Evolutionary conservation across 2,888 invertebrate genomes (phyloP), one percentile per base, ranked within the genome.

Genomic region (Taphrorychus bicolor): DNA sequence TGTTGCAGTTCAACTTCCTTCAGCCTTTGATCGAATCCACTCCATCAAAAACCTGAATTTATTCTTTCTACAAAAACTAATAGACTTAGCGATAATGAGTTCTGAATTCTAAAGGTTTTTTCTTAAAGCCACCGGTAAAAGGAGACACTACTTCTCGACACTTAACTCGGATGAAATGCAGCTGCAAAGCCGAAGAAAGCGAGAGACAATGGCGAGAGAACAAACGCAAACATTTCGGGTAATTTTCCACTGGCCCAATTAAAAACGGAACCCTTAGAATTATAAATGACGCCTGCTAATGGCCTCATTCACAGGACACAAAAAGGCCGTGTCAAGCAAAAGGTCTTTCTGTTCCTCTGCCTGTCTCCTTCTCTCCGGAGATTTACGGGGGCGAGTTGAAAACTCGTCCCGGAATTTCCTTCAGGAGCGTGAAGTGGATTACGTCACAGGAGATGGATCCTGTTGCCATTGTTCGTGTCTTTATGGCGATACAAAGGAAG

Each of bases 281-380:
- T 67, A 67, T 67, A 67, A 67, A 67, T 67, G 61, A 22, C 61
- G 42, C 51, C 45, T 19, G 59, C 59, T 68, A 68, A 68, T 68
- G 63, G 63, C 41, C 63, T 48, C 56, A 68, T 68, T 68, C 59
- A 53, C 42, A 24, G 49, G 54, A 68, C 68, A 68, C 68, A 56
- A 68, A 68, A 58, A 62, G 62, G 41, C 24, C 67, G 51, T 53
- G 67, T 62, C 58, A 62, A 61, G 53, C 62, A 62, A 68, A 63
- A 45, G 42, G 45, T 17, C 45, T 45, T 45, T 45, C 45, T 45
- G 45, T 45, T 32, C 32, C 32, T 32, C 32, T 32, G n/a, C 51
- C 62, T 53, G 51, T 67, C 51, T 53, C 59, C 51, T 51, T 42
- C 49, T 48, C 32, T 58, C 51, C 48, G 48, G 41, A 24, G 45